Percentiles rank a stretch among this genome's conserved stretches.
Conservation (phyloP, 2,888 invertebrate genomes). For the Bibio marci region DNA sequence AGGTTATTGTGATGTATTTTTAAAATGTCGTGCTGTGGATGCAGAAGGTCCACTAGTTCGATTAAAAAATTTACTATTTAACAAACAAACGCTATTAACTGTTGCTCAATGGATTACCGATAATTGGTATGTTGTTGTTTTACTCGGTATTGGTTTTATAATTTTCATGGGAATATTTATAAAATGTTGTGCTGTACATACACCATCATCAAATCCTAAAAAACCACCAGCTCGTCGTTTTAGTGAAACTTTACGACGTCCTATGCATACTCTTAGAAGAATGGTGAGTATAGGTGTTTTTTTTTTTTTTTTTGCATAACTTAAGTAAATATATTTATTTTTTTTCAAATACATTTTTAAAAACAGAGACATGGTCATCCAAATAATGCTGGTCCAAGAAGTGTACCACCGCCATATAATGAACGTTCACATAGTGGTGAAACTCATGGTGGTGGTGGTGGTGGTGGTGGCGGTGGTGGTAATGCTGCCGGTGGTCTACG, state of each 20-base stretch:
- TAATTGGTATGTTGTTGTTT: conserved; percentile 88
- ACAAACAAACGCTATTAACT: conserved; percentile 70
- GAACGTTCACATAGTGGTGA: conserved; percentile 22
- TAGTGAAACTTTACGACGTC: conserved; percentile 76
- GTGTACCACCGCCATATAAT: conserved; percentile 34
- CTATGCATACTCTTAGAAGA: conserved; percentile 78
- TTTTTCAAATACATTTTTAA: not conserved
- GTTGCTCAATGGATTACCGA: conserved; percentile 90
- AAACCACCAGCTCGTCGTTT: conserved; percentile 87
- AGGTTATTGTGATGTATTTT: conserved; percentile 98
- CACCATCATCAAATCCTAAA: conserved; percentile 96
- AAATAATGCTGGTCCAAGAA: conserved; percentile 24
- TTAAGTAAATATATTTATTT: too few relatives aligned
- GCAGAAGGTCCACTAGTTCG: conserved; percentile 95
- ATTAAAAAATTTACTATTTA: conserved; percentile 87
- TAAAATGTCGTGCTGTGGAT: conserved; percentile 95
- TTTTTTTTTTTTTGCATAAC: not conserved
- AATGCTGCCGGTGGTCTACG: conserved; percentile 6
- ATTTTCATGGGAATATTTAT: conserved; percentile 96
- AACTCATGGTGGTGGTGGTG: conserved; percentile 16
- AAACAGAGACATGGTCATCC: conserved; percentile 28
- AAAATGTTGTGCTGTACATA: conserved; percentile 99
- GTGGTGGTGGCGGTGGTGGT: conserved; percentile 22
- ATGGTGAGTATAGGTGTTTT: conserved; percentile 50
- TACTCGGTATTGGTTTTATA: conserved; percentile 80